Evolutionary conservation across 2,888 invertebrate species (phyloP), one percentile per base, ranked within the genome.

Genomic region (Hanleya hanleyi): DNA sequence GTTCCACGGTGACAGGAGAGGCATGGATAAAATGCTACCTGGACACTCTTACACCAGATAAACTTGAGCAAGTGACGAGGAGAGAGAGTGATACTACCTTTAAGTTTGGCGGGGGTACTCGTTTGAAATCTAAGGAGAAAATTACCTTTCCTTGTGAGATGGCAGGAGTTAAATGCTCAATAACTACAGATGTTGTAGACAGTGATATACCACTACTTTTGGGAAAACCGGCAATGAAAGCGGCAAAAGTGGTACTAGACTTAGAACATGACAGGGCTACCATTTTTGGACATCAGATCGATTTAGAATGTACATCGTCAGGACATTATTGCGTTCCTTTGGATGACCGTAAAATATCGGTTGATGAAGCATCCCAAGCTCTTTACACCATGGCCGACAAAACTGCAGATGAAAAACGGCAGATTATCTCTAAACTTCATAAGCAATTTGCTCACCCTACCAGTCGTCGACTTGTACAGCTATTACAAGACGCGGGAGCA

Each of bases 261-360:
- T 47, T 76, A n/a, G 75, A 71, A 37, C 71, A 76, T 76, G 77
- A 80, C 62, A 72, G 69, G 57, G 80, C 75, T 3, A 65, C 66
- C 29, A 78, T 80, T 36, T 73, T 79, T 65, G 74, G 72, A 22
- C 49, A 71, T 18, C 70, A 74, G 35, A 71, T 79, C 51, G 67
- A 70, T 12, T 49, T 77, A 22, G 50, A 78, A 26, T 68, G 68
- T 22, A 76, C 74, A 18, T 66, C 64, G 7, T 78, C 74, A 29
- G 75, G 75, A 29, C 77, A 77, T 67, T 78, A 78, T 47, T 78
- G 71, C 64, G 61, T 77, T 22, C 78, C 69, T 4, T 70, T 76
- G 36, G 70, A 76, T 67, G 67, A 68, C 29, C 26, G 12, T 15
- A 57, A 57, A 26, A 22, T 57, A 26, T 9, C 26, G 9, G 57